phyloP scores from a whole-genome alignment of 2,888 invertebrate genomes.

The Dolichomitus sp. region DNA sequence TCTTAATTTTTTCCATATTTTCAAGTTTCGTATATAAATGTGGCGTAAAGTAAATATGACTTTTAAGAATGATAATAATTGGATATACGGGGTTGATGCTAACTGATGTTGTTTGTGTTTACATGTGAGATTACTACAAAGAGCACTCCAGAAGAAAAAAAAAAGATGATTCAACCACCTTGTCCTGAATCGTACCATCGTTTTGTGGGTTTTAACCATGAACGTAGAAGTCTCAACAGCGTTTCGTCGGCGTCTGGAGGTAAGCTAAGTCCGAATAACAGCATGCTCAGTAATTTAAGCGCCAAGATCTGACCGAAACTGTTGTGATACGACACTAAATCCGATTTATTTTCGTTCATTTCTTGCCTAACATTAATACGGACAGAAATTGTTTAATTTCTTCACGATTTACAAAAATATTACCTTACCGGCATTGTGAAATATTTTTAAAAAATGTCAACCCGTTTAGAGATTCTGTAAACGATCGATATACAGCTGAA shows the following conservation, averaged over 20 bases:
- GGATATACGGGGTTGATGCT: background rate
- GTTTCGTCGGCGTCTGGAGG: background rate
- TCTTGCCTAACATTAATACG: background rate
- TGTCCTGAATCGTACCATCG: background rate
- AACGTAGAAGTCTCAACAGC: background rate
- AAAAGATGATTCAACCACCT: background rate
- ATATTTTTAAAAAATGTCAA: too few relatives aligned
- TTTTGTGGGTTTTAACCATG: background rate
- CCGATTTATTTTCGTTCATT: background rate
- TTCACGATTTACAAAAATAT: too few relatives aligned
- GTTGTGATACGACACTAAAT: background rate
- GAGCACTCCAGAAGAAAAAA: background rate
- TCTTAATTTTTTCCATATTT: background rate
- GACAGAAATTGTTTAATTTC: background rate
- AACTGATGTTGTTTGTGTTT: background rate
- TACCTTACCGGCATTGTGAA: too few relatives aligned
- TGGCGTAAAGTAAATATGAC: background rate
- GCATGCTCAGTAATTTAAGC: background rate
- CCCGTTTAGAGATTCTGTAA: too few relatives aligned
- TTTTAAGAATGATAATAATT: background rate
- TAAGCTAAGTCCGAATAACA: background rate
- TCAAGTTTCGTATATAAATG: constrained; percentile 8
- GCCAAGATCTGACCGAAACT: background rate
- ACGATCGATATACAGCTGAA: too few relatives aligned
- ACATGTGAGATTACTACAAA: background rate